Evolutionary conservation across 2,797 vertebrate genomes (phyloP), one percentile per base, ranked within the genome.

Genomic region (Hypotaenidia okinawae): DNA sequence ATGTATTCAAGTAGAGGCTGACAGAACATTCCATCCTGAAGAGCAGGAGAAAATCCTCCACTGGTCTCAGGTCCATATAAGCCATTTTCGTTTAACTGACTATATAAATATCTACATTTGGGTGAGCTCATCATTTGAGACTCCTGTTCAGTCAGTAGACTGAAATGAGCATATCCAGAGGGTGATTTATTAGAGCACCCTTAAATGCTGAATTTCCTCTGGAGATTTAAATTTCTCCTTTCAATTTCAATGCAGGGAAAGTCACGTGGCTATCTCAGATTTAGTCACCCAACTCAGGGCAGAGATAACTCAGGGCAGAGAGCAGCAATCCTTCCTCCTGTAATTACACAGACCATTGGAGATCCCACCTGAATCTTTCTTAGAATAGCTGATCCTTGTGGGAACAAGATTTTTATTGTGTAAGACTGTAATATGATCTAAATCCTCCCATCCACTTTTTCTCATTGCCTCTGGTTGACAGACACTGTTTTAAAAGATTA

Each of bases 141-240:
- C 28, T 83, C 25, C 30, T 93, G 91, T 96, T 69, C 16, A 69
- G 55, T 78, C 74, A 62, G 52, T 47, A 90, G 80, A 81, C 37
- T 82, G 70, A 81, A 91, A 73, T 73, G 22, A 94, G 57, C 32
- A 70, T 47, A 79, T 84, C 28, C 70, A 79, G 17, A 82, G 41
- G 79, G 11, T 92, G 80, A 96, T 94, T 95, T 96, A 94, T 94
- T 94, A 89, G 33, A 81, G 4, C 51, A 76, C 70, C 86, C 67
- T 87, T 84, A 87, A 95, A 95, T 86, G 47, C 67, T 54, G 70
- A 84, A 89, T 94, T 21, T 95, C 61, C 79, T 95, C 79, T 61
- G 17, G 63, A 87, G 63, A 76, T n/a, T 95, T 90, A 87, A 66
- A 76, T 95, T 94, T 77, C 49, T 92, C 28, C 74, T 39, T 77